Evolutionary conservation across 2,888 invertebrate genomes (phyloP), one percentile per base, ranked within the genome.

Genomic region (Dioctria linearis): DNA sequence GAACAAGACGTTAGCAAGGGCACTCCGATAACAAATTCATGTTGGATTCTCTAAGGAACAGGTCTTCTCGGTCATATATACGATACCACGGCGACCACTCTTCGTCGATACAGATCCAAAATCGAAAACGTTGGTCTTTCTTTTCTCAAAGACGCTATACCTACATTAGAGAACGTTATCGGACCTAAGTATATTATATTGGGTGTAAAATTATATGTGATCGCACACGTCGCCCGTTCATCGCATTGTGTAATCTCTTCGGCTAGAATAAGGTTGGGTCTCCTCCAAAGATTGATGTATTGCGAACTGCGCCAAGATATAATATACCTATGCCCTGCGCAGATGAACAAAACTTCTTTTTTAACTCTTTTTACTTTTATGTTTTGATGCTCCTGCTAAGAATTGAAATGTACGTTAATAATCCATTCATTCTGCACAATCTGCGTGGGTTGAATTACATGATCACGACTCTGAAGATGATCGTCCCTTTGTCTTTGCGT

Each of bases 1-100:
- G 80, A 81, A 82, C 82, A 82, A 81, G 82, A 82, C 79, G 71
- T 82, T 81, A 79, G 76, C 79, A 82, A 78, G 80, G 71, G 79
- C 65, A 73, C 81, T 81, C 25, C 79, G 82, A 82, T 81, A 81
- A 81, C 67, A 54, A 11, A 78, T 66, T 75, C 78, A 69, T 80
- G 78, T 76, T 63, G 63, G 5, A n/a, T 79, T 39, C 42, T 11
- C n/a, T 25, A 4, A 43, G 37, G 63, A 78, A 73, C 80, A 78
- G 78, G 78, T 73, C 61, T 73, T 57, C 39, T 3, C 49, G 37
- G 80, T 42, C 4, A 25, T 25, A 25, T 25, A 25, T 25, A n/a
- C 5, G 39, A 13, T n/a, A 13, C 71, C 25, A 49, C 11, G 11
- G 6, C 40, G 39, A 13, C 40, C 9, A 71, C 54, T 49, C 71